Evolutionary conservation across 1,140 invertebrate genomes (phyloP).

Genomic region (Polypedilum vanderplanki): DNA sequence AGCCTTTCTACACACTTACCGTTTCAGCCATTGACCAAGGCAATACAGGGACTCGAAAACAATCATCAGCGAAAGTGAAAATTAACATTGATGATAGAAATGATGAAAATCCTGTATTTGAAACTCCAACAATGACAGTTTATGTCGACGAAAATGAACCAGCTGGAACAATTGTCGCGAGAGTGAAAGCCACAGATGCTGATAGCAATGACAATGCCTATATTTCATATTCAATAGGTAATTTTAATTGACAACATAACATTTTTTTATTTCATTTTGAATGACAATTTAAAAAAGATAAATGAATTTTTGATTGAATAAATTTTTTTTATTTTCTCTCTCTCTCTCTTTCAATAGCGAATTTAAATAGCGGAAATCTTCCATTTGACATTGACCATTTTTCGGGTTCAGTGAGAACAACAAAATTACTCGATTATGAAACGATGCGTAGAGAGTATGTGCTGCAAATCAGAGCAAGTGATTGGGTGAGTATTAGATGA

Average conservation of each 20-base stretch:
- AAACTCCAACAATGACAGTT: constrained; percentile 57
- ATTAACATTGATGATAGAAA: constrained; percentile 82
- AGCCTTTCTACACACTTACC: constrained; percentile 82
- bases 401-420: constrained; percentile 78
- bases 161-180: constrained; percentile 70
- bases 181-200: constrained; percentile 74
- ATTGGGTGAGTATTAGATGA: constrained; percentile 59
- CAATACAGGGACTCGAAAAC: constrained; percentile 71
- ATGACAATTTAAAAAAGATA: not conserved
- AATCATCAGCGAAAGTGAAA: constrained; percentile 84
- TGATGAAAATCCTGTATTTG: constrained; percentile 87
- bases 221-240: constrained; percentile 88
- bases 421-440: constrained; percentile 81
- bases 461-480: constrained; percentile 79
- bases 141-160: constrained; percentile 81
- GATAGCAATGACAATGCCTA: constrained; percentile 93
- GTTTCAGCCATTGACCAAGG: constrained; percentile 86
- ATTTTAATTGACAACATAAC: constrained; percentile 43
- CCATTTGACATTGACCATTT: constrained; percentile 96
- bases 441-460: constrained; percentile 76
- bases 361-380: constrained; percentile 48
- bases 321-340: no score
- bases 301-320: constrained; percentile 13
- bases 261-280: no score
- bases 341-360: not conserved